phyloP scores from a whole-genome alignment of 2,797 vertebrate genomes.

The Oceanodroma leucorhoa region DNA sequence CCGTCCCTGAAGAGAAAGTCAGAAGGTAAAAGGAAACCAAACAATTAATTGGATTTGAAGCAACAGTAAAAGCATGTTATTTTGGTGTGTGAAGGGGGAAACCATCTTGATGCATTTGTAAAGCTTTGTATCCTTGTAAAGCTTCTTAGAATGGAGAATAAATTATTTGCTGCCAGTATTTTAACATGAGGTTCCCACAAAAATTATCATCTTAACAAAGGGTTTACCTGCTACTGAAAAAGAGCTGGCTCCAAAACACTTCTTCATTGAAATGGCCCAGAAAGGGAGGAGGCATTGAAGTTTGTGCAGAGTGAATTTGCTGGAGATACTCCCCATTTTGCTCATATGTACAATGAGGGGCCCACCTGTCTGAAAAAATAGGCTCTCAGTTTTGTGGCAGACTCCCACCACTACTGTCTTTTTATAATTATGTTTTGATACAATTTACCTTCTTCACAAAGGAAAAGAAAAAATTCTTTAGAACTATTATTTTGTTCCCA shows the following conservation, averaged over 20 bases:
- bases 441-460: background rate
- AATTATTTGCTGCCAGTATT: background rate
- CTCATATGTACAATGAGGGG: background rate
- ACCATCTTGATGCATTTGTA: background rate
- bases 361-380: background rate
- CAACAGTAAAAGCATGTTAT: background rate
- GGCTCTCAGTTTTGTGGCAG: background rate
- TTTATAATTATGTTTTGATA: background rate
- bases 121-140: background rate
- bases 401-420: background rate
- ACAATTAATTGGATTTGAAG: background rate
- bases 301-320: background rate
- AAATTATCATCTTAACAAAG: background rate
- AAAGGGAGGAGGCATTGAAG: background rate
- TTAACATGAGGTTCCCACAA: background rate
- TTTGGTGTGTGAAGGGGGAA: background rate
- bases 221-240: background rate
- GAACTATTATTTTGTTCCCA: background rate
- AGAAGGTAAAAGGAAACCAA: background rate
- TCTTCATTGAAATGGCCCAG: background rate
- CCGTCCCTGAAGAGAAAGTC: background rate
- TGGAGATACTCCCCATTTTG: background rate
- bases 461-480: background rate
- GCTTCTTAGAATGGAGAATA: background rate
- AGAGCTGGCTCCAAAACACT: background rate